Conservation (phyloP, 2,888 invertebrate genomes). For the Auanema freiburgensis region DNA sequence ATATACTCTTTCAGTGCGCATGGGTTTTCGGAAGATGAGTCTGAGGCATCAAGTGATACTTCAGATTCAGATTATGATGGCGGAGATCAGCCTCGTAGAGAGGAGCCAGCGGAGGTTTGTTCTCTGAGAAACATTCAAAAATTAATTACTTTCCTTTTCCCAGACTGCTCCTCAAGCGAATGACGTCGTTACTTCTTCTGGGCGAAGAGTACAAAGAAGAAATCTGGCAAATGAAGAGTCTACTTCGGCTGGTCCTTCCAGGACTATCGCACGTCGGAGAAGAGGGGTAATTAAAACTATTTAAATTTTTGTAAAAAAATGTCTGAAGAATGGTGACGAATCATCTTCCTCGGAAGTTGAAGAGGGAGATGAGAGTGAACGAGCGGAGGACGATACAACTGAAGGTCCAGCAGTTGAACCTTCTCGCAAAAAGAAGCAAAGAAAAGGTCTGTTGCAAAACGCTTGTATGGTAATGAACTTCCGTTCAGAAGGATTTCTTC, state of each 20-base stretch:
- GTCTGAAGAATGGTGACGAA: background rate
- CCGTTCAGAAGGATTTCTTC: slow-evolving; percentile 5
- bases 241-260: background rate
- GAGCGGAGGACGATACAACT: slow-evolving; percentile 14
- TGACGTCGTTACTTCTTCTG: slow-evolving; percentile 15
- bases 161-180: background rate
- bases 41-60: background rate
- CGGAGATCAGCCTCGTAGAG: background rate
- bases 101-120: background rate
- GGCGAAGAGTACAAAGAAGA: slow-evolving; percentile 8
- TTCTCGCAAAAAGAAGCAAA: background rate
- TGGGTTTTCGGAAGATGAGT: background rate
- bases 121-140: background rate
- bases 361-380: slow-evolving; percentile 3
- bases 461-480: background rate
- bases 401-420: background rate
- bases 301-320: background rate
- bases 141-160: too few species aligned
- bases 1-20: slow-evolving; percentile 2
- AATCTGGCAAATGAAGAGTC: background rate
- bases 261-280: background rate
- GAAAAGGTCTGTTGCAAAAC: background rate
- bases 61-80: slow-evolving; percentile 7
- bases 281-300: background rate
- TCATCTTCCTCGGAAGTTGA: background rate